phyloP scores from a whole-genome alignment of 2,888 invertebrate genomes.

The Chelonus formosanus region DNA sequence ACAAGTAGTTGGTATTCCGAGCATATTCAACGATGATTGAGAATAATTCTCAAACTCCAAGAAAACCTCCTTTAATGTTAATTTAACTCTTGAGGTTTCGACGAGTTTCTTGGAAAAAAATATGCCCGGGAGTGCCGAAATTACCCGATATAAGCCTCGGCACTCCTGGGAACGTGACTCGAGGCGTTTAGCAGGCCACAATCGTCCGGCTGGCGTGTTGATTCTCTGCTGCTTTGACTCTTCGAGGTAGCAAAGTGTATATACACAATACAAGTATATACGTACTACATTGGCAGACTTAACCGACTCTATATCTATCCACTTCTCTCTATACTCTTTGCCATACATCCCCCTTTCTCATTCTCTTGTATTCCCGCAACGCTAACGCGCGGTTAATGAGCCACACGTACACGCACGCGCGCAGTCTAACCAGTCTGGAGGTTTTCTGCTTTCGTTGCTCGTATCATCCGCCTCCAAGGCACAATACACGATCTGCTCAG shows the following conservation, averaged over 20 bases:
- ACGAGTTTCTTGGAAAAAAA: conserved; percentile 20
- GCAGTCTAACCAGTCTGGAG: conserved; percentile 37
- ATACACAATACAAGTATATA: conserved; percentile 3
- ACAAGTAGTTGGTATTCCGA: too few species aligned
- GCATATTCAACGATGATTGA: too few species aligned
- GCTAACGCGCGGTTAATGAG: conserved; percentile 58
- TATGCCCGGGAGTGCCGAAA: conserved; percentile 34
- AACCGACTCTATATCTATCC: conserved; percentile 20
- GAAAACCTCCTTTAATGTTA: too few species aligned
- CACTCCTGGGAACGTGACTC: conserved; percentile 57
- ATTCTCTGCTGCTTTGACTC: conserved; percentile 47
- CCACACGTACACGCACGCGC: conserved; percentile 54
- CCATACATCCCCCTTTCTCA: conserved; percentile 24
- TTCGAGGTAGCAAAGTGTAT: neutral
- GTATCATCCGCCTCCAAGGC: conserved; percentile 39
- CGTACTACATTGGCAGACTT: conserved; percentile 10
- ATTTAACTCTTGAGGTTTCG: neutral
- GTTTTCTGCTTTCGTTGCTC: conserved; percentile 36
- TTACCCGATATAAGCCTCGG: conserved; percentile 4
- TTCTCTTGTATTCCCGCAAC: conserved; percentile 34
- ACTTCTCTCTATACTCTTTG: conserved; percentile 13
- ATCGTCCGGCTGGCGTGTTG: conserved; percentile 58
- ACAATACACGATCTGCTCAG: conserved; percentile 55
- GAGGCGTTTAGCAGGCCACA: conserved; percentile 59
- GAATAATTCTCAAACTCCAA: too few species aligned